A percentile compares a stretch with the other conserved stretches of the same genome.
Evolutionary conservation across 2,888 invertebrate species (phyloP).

Genomic region (Alloplasta piceator): DNA sequence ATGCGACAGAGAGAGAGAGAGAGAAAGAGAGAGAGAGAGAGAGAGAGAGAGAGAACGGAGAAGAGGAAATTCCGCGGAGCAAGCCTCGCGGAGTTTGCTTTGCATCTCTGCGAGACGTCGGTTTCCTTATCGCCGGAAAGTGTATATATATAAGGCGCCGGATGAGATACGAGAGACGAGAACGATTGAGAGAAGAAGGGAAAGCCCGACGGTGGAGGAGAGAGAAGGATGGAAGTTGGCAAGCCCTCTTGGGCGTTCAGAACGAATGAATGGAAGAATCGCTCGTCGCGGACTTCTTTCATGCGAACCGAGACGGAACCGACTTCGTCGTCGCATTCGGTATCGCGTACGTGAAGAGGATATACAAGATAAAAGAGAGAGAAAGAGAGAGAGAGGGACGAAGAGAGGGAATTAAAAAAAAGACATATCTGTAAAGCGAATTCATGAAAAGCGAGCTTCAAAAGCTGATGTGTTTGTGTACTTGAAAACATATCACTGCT

Average conservation of each 20-base stretch:
- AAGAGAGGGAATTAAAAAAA: neutral
- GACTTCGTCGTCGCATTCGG: conserved; percentile 33
- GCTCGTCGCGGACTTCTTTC: conserved; percentile 51
- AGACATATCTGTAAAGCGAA: no score
- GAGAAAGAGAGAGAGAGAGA: conserved; percentile 46
- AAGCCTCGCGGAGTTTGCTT: conserved; percentile 68
- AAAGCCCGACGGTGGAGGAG: neutral
- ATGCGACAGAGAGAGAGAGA: conserved; percentile 26
- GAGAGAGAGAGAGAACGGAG: conserved; percentile 48
- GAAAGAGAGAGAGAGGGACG: neutral
- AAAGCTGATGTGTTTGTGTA: neutral
- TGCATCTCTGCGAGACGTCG: conserved; percentile 61
- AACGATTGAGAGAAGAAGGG: conserved; percentile 34
- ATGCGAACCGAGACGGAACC: conserved; percentile 60
- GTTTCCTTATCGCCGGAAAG: conserved; percentile 69
- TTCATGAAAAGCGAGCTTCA: no score
- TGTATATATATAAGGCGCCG: conserved; percentile 61
- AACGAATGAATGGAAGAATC: conserved; percentile 60
- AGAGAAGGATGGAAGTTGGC: conserved; percentile 6
- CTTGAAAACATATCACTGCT: neutral
- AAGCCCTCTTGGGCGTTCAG: conserved; percentile 38
- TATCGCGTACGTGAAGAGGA: conserved; percentile 41
- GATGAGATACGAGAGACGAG: conserved; percentile 54
- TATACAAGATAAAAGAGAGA: conserved; percentile 37
- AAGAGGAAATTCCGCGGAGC: conserved; percentile 56